Conservation (phyloP, 2,113 vertebrate genomes). For the Tautogolabrus adspersus region DNA sequence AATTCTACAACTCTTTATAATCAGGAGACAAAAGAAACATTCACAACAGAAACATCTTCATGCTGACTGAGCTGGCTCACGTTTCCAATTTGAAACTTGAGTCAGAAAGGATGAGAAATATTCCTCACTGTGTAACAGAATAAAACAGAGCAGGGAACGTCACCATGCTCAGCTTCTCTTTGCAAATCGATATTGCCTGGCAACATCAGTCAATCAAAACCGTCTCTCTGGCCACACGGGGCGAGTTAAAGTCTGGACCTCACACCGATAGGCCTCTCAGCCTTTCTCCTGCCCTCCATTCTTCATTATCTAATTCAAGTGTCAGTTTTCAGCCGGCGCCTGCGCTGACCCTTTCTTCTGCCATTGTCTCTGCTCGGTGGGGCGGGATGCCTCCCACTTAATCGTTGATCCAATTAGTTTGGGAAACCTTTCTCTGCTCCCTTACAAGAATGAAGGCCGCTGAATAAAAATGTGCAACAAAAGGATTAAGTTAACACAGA, state of each 20-base stretch:
- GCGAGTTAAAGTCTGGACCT: slow-evolving; percentile 50
- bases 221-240: slow-evolving; percentile 23
- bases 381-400: slow-evolving; percentile 70
- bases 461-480: slow-evolving; percentile 75
- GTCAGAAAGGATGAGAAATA: not conserved
- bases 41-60: not conserved
- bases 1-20: too few relatives aligned
- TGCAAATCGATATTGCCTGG: slow-evolving; percentile 42
- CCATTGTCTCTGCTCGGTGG: slow-evolving; percentile 68
- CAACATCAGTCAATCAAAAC: slow-evolving; percentile 38
- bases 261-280: slow-evolving; percentile 68
- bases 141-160: slow-evolving; percentile 17
- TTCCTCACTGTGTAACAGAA: not conserved
- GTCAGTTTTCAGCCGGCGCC: slow-evolving; percentile 73
- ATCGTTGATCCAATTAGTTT: slow-evolving; percentile 82
- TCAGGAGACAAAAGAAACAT: not conserved
- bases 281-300: slow-evolving; percentile 64
- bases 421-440: slow-evolving; percentile 57
- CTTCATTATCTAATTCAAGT: slow-evolving; percentile 81
- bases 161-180: slow-evolving; percentile 2
- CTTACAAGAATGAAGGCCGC: slow-evolving; percentile 54
- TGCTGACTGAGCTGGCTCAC: not conserved
- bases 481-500: slow-evolving; percentile 65
- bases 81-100: not conserved
- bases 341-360: slow-evolving; percentile 63